Evolutionary conservation across 2,797 vertebrate species (phyloP), one percentile per base, ranked within the genome.

Genomic region (Argya squamiceps): DNA sequence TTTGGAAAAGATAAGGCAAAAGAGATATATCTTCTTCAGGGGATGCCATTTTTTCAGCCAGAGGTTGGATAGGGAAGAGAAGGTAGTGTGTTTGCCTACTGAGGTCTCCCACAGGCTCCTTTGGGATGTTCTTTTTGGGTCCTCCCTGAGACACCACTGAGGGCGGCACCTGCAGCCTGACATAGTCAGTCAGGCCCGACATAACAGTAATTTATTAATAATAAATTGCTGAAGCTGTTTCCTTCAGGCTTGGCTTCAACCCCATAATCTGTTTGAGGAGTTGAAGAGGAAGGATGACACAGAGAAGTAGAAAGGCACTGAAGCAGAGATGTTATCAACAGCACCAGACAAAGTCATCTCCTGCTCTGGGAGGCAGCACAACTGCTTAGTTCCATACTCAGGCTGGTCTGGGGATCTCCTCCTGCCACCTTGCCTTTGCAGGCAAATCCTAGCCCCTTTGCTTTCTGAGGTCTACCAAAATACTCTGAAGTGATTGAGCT

Each of bases 401-500:
- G 37, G 14, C 39, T 84, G n/a, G 9, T 50, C 30, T 10, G 6
- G 27, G 37, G 8, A 6, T 53, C 3, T 5, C 27, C 30, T 55
- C 16, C 50, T 68, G 41, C 43, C 24, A 50, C 36, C 27, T 73
- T 76, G 41, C 50, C 26, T 67, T 74, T 6, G 4, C 37, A 58
- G 65, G 49, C 6, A 81, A 32, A 43, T 70, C 26, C 71, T 18
- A 20, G 3, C 20, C 46, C 23, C 20, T 86, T 75, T 32, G 13
- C 22, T 32, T 84, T 71, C 36, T 3, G 19, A 71, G 62, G 8
- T 50, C 65, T n/a, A 23, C 37, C 1, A 3, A 34, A 49, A 11
- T 0, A 1, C 32, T 58, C 26, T 1, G 1, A 52, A 64, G 21
- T 0, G 8, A 49, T 34, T 5, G 6, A 36, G 56, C 32, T 68